phyloP scores from a whole-genome alignment of 2,888 invertebrate species.

The Cantharis rufa region DNA sequence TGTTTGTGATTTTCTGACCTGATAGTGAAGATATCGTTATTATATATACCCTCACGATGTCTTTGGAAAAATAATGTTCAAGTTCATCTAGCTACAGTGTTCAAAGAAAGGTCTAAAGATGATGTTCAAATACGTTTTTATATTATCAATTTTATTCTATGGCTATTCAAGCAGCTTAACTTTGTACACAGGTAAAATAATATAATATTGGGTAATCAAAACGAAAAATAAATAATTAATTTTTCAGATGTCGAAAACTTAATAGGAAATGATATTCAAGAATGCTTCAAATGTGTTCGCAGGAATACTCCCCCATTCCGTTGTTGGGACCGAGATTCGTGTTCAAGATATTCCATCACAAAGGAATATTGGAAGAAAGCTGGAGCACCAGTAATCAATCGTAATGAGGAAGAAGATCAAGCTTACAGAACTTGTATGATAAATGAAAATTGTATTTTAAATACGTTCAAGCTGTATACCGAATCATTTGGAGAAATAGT shows the following conservation, averaged over 20 bases:
- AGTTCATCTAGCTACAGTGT: neutral
- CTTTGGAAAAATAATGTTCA: neutral
- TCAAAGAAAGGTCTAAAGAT: neutral
- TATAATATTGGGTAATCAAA: too few species aligned
- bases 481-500: slow-evolving; percentile 26
- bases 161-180: neutral
- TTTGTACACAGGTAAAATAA: neutral
- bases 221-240: too few species aligned
- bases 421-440: slow-evolving; percentile 39
- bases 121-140: neutral
- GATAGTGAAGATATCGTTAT: too few species aligned
- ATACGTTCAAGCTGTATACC: too few species aligned
- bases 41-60: too few species aligned
- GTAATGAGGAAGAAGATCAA: slow-evolving; percentile 6
- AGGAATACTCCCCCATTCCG: too few species aligned
- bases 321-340: slow-evolving; percentile 33
- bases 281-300: slow-evolving; percentile 31
- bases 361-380: slow-evolving; percentile 33
- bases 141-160: neutral
- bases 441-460: slow-evolving; percentile 43
- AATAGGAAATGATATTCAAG: too few species aligned
- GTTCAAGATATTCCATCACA: slow-evolving; percentile 31
- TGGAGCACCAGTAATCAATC: neutral
- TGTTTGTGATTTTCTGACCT: too few species aligned
- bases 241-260: slow-evolving; percentile 22